These are phyloP conservation scores for Enteromius trimaculatus DNA, from an alignment of 2,797 vertebrate genomes.

Conservation along the genomic window DNA sequence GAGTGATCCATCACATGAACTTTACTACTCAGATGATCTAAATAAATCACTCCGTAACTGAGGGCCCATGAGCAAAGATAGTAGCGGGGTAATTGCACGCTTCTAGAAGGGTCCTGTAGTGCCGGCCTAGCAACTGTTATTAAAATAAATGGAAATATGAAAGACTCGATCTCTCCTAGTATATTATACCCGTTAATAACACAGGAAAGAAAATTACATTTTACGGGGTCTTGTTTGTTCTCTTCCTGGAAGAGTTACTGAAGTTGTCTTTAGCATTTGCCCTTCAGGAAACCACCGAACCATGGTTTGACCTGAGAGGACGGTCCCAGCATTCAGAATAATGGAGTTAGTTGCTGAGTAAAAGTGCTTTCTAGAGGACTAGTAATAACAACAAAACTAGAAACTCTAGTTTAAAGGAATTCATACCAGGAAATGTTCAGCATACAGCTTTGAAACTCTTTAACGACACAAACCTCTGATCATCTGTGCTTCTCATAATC, in stretches of 20 bases:
- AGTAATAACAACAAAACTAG: neutral
- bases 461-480: neutral
- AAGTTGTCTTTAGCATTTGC: neutral
- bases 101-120: neutral
- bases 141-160: neutral
- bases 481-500: neutral
- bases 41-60: neutral
- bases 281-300: slow-evolving; percentile 2
- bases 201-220: slow-evolving; percentile 5
- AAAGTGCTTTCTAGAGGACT: neutral
- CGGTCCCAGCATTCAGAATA: neutral
- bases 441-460: neutral
- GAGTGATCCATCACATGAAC: neutral
- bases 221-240: neutral
- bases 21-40: neutral
- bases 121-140: neutral
- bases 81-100: neutral
- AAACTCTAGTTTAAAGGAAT: neutral
- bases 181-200: slow-evolving; percentile 4
- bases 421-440: neutral
- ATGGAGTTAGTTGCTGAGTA: neutral
- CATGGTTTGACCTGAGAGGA: neutral
- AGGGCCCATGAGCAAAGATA: neutral
- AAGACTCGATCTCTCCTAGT: neutral
- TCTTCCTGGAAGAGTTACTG: neutral